Percentiles rank a stretch among this genome's conserved stretches.
Conservation (phyloP, 1,140 invertebrate genomes). For the Drosophila gunungcola region DNA sequence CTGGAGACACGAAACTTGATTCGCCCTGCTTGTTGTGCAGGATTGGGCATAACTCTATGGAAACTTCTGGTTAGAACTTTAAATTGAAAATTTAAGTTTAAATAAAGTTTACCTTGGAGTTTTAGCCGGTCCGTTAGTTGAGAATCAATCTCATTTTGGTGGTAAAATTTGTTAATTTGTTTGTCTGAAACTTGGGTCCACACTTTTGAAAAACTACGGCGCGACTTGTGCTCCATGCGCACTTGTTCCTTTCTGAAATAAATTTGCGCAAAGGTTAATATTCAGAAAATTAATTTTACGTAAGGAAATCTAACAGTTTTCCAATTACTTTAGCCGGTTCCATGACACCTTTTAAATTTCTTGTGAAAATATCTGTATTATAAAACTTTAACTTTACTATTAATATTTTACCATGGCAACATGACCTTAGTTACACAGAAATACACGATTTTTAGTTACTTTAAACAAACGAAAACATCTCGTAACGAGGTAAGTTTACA, state of each 20-base stretch:
- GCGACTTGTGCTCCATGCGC: constrained; percentile 66
- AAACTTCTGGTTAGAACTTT: neutral
- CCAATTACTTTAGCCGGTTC: constrained; percentile 64
- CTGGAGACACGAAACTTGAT: constrained; percentile 67
- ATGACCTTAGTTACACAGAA: neutral
- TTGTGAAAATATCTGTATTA: constrained; percentile 1
- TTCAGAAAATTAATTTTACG: neutral
- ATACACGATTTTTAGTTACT: too few relatives aligned
- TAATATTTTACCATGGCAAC: neutral
- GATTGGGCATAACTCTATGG: constrained; percentile 54
- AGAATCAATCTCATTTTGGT: constrained; percentile 66
- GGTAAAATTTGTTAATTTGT: constrained; percentile 66
- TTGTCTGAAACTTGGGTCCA: constrained; percentile 61
- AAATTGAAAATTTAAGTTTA: too few relatives aligned
- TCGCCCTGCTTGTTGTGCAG: constrained; percentile 65
- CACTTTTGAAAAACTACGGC: constrained; percentile 64
- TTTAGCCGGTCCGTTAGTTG: constrained; percentile 46
- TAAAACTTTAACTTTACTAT: neutral
- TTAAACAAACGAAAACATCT: too few relatives aligned
- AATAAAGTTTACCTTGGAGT: constrained; percentile 31
- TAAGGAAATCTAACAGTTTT: constrained; percentile 59
- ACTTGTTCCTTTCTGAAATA: constrained; percentile 69
- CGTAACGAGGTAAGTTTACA: too few relatives aligned
- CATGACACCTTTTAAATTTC: constrained; percentile 25
- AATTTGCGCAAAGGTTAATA: neutral